phyloP scores from a whole-genome alignment of 2,888 invertebrate species.

The Hoplodrina ambigua region DNA sequence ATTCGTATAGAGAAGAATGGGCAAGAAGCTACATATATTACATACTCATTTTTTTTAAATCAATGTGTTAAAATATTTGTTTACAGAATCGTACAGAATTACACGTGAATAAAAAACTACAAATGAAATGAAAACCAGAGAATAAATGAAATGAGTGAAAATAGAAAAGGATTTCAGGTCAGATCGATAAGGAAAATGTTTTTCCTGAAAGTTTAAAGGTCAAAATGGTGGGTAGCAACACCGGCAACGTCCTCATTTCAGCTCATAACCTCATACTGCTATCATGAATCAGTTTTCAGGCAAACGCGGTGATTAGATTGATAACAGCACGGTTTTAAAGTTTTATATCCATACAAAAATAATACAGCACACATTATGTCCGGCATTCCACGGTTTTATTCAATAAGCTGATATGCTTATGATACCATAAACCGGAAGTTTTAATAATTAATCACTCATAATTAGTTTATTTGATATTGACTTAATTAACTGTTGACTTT shows the following conservation, averaged over 20 bases:
- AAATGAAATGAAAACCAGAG: too few species aligned
- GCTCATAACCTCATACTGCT: background rate
- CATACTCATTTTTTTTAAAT: too few species aligned
- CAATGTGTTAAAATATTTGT: too few species aligned
- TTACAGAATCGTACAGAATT: too few species aligned
- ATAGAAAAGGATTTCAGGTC: conserved; percentile 12
- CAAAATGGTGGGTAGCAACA: conserved; percentile 19
- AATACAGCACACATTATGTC: background rate
- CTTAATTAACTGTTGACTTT: background rate
- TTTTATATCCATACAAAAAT: too few species aligned
- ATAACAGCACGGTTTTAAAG: background rate
- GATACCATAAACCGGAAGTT: conserved; percentile 3
- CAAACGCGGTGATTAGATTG: background rate
- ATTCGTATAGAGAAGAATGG: too few species aligned
- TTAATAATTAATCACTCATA: background rate
- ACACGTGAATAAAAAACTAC: too few species aligned
- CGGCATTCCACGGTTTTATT: background rate
- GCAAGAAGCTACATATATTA: too few species aligned
- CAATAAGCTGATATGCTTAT: conserved; percentile 1
- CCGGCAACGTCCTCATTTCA: background rate
- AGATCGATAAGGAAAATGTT: conserved; percentile 14
- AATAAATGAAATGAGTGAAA: background rate
- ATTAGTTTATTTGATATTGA: background rate
- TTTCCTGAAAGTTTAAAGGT: conserved; percentile 23
- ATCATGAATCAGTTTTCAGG: conserved; percentile 1